Conservation (phyloP, 2,888 invertebrate species). For the Caenorhabditis zanzibari region DNA sequence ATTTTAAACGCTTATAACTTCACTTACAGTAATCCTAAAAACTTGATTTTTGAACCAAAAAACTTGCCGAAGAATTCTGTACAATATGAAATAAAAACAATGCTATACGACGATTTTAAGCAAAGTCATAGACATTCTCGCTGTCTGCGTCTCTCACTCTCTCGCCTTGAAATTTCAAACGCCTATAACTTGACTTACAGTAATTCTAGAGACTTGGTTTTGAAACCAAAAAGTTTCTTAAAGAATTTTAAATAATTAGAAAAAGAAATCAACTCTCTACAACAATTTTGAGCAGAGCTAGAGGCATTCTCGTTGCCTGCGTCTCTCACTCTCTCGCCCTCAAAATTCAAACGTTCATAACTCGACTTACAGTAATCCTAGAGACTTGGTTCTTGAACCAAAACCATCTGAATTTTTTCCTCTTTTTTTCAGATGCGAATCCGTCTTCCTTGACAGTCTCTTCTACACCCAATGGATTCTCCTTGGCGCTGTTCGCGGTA, state of each 20-base stretch:
- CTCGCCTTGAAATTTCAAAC: neutral
- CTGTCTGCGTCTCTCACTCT: neutral
- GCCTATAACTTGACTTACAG: neutral
- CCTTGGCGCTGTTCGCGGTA: constrained; percentile 51
- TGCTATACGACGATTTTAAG: no score
- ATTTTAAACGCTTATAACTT: neutral
- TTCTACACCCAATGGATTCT: constrained; percentile 49
- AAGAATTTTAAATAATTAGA: neutral
- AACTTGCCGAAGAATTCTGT: neutral
- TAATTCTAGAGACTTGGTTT: neutral
- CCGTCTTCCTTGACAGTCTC: constrained; percentile 55
- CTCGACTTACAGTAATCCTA: neutral
- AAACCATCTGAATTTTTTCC: neutral
- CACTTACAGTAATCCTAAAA: neutral
- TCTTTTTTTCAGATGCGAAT: constrained; percentile 45
- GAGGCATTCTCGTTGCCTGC: neutral
- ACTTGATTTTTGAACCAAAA: neutral
- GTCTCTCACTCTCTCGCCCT: neutral
- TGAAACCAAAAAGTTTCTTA: neutral
- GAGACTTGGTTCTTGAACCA: neutral
- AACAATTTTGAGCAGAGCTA: neutral
- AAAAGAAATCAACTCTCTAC: neutral
- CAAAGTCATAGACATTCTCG: no score
- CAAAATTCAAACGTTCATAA: neutral
- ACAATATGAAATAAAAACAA: neutral